phyloP scores from a whole-genome alignment of 2,113 vertebrate species.

The Galemys pyrenaicus region DNA sequence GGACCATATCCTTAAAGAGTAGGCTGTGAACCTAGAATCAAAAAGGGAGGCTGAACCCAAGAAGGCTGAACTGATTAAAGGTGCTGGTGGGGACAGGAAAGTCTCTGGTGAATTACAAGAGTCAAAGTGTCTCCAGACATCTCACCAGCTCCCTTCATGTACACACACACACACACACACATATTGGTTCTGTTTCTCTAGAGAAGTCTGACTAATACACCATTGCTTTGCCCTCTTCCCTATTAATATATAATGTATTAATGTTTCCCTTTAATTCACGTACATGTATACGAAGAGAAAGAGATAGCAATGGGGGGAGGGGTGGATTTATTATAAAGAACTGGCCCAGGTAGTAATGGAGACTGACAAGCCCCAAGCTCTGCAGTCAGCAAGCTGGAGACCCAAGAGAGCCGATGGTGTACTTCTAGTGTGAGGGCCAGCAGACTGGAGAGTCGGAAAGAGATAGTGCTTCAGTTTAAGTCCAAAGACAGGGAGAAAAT shows the following conservation, averaged over 20 bases:
- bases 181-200: neutral
- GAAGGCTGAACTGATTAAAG: conserved; percentile 34
- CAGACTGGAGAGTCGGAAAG: neutral
- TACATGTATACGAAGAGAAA: neutral
- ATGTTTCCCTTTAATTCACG: neutral
- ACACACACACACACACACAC: neutral
- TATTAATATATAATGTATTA: neutral
- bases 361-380: neutral
- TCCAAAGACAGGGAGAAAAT: neutral
- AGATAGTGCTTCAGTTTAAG: neutral
- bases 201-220: neutral
- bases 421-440: neutral
- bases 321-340: neutral
- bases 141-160: neutral
- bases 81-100: neutral
- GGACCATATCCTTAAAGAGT: neutral
- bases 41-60: neutral
- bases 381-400: neutral
- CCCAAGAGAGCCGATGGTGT: neutral
- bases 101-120: neutral
- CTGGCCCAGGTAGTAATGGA: neutral
- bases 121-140: neutral
- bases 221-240: neutral
- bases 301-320: too few species aligned
- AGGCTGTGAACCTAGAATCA: neutral